These are phyloP conservation scores for Serilophus lunatus DNA, from an alignment of 2,113 vertebrate genomes.

Conservation along the genomic window DNA sequence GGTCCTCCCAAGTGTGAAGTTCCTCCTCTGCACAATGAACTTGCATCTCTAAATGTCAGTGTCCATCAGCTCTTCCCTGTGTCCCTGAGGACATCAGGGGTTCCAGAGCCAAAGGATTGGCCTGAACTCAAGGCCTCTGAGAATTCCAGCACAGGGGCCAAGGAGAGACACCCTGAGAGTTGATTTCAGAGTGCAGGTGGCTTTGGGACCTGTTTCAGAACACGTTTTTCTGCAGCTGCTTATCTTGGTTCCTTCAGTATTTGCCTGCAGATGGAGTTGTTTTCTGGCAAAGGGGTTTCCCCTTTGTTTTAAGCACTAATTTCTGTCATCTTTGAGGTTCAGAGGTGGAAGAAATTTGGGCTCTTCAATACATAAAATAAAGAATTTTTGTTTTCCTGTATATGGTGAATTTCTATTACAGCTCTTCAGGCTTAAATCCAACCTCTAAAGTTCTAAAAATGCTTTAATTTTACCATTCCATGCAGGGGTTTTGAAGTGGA, in stretches of 20 bases:
- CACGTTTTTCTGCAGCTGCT: background rate
- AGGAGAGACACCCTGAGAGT: background rate
- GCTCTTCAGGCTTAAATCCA: background rate
- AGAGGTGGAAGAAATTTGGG: background rate
- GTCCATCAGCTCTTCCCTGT: too few relatives aligned
- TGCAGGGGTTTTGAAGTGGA: background rate
- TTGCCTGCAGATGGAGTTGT: background rate
- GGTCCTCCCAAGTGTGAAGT: background rate
- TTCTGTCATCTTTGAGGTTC: background rate
- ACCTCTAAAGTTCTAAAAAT: background rate
- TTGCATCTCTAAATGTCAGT: background rate
- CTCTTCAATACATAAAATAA: background rate
- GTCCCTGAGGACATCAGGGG: background rate
- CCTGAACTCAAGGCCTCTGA: too few relatives aligned
- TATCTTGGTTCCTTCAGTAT: background rate
- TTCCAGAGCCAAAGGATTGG: background rate
- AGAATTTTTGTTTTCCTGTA: background rate
- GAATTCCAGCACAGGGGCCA: fast-evolving
- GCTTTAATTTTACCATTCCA: background rate
- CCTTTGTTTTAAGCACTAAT: background rate
- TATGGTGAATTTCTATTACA: background rate
- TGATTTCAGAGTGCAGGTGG: background rate
- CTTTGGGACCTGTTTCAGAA: background rate
- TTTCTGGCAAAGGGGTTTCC: background rate
- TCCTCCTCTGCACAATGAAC: background rate